Percentiles rank a stretch among this genome's conserved stretches.
phyloP scores from a whole-genome alignment of 1,140 invertebrate genomes.

The Stegodyphus dumicola region DNA sequence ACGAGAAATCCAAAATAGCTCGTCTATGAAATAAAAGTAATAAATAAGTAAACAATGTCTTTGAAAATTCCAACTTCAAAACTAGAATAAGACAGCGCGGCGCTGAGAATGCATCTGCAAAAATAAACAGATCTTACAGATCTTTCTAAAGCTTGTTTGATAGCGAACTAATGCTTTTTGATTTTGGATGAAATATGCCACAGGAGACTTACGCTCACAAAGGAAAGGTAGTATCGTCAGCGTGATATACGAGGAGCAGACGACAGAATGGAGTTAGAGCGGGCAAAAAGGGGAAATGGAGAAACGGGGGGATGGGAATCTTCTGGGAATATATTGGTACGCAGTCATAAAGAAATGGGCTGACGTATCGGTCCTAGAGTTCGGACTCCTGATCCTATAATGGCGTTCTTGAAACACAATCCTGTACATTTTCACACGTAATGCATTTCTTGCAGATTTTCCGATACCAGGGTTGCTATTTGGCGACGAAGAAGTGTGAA shows the following conservation, averaged over 20 bases:
- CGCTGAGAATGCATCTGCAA: slow-evolving; percentile 45
- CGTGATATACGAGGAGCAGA: slow-evolving; percentile 49
- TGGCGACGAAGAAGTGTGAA: slow-evolving; percentile 17
- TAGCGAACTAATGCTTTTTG: slow-evolving; percentile 59
- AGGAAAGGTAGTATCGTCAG: slow-evolving; percentile 37
- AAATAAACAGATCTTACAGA: slow-evolving; percentile 43
- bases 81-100: slow-evolving; percentile 37
- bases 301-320: slow-evolving; percentile 2
- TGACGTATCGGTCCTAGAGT: slow-evolving; percentile 52
- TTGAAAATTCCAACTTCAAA: slow-evolving; percentile 27
- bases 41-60: too few species aligned
- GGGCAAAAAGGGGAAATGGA: slow-evolving; percentile 4
- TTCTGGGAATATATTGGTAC: slow-evolving; percentile 59
- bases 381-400: slow-evolving; percentile 59
- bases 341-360: slow-evolving; percentile 52
- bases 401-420: slow-evolving; percentile 60
- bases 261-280: slow-evolving; percentile 36
- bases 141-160: slow-evolving; percentile 53
- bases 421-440: slow-evolving; percentile 61
- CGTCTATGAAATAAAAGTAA: too few species aligned
- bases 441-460: slow-evolving; percentile 61
- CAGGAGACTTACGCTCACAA: slow-evolving; percentile 21
- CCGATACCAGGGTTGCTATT: slow-evolving; percentile 32
- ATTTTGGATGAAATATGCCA: slow-evolving; percentile 59
- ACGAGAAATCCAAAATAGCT: too few species aligned